phyloP scores from a whole-genome alignment of 2,113 vertebrate genomes.

The Percopsis transmontana region DNA sequence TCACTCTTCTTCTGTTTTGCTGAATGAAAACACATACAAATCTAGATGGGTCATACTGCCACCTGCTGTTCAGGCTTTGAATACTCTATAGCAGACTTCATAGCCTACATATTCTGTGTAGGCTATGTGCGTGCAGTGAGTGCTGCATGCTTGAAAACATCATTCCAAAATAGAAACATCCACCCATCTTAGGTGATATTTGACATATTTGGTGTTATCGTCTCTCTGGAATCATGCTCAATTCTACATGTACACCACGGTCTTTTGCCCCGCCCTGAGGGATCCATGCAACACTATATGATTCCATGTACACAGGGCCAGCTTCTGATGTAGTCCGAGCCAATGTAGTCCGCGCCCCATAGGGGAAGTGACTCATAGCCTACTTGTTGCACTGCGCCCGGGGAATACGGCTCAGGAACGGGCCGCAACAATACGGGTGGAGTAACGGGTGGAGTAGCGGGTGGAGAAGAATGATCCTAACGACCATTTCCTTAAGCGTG shows the following conservation, averaged over 20 bases:
- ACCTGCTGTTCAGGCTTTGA: conserved; percentile 39
- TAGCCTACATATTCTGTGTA: too few relatives aligned
- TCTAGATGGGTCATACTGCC: conserved; percentile 37
- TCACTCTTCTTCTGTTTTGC: conserved; percentile 44
- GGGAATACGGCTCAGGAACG: too few relatives aligned
- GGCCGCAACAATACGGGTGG: too few relatives aligned
- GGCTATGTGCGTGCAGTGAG: too few relatives aligned
- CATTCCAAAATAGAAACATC: too few relatives aligned
- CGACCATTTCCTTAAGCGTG: not conserved
- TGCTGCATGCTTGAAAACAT: too few relatives aligned
- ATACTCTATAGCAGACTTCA: not conserved
- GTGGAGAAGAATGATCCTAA: conserved; percentile 1
- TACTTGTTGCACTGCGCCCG: too few relatives aligned
- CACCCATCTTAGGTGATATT: too few relatives aligned
- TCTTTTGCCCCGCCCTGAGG: not conserved
- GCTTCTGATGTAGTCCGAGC: not conserved
- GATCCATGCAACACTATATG: conserved; percentile 7
- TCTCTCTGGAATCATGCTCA: conserved; percentile 20
- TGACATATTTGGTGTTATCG: not conserved
- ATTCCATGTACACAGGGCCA: conserved; percentile 33
- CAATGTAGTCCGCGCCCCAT: too few relatives aligned
- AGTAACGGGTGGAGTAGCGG: too few relatives aligned
- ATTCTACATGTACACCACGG: not conserved
- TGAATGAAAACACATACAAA: conserved; percentile 11
- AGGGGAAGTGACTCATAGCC: too few relatives aligned